A percentile compares a stretch with the other conserved stretches of the same genome.
phyloP scores from a whole-genome alignment of 2,113 vertebrate species.

The Podilymbus podiceps region DNA sequence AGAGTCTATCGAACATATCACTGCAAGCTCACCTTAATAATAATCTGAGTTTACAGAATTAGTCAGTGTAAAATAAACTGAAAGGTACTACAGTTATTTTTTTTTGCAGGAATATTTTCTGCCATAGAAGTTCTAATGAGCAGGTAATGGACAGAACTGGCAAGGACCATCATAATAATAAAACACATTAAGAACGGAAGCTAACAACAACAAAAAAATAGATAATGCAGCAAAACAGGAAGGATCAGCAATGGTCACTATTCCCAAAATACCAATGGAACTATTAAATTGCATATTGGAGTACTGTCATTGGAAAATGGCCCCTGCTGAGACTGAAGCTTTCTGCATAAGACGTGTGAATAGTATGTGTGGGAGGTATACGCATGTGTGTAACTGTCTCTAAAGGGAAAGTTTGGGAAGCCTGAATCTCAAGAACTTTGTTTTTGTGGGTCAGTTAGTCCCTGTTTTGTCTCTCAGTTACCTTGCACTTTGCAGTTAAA shows the following conservation, averaged over 20 bases:
- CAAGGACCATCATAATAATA: neutral
- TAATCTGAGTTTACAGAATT: neutral
- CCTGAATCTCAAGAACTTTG: neutral
- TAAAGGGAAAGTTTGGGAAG: neutral
- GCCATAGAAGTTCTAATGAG: neutral
- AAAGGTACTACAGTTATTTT: neutral
- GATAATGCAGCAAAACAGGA: neutral
- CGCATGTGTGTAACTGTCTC: fast-evolving
- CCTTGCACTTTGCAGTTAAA: neutral
- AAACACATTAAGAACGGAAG: neutral
- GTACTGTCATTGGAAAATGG: neutral
- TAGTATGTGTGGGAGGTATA: too few relatives aligned
- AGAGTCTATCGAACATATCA: neutral
- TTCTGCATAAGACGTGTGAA: neutral
- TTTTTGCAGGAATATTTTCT: neutral
- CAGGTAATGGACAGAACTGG: neutral
- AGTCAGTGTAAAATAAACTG: neutral
- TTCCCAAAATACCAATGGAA: neutral
- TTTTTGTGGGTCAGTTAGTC: neutral
- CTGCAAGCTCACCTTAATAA: neutral
- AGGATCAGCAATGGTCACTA: neutral
- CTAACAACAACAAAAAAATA: neutral
- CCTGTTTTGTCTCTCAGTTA: neutral
- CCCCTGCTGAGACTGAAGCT: neutral
- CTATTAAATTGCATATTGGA: neutral